Percentiles rank a stretch among this genome's conserved stretches.
Evolutionary conservation across 1,140 invertebrate genomes (phyloP).

Genomic region (Eupeodes corollae): DNA sequence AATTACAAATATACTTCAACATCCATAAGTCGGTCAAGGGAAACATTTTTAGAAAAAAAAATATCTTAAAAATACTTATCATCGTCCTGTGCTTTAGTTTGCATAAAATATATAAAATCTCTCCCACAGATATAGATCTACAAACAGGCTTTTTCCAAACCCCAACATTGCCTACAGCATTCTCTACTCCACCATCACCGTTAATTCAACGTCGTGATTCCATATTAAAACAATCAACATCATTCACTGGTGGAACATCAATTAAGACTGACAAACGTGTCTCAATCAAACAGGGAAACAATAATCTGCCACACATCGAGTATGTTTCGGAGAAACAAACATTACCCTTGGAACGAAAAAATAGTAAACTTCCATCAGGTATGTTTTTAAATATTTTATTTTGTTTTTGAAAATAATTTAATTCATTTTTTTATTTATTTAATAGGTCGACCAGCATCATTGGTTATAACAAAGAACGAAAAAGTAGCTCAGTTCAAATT

Average conservation of each 20-base stretch:
- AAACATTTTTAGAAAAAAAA: no score
- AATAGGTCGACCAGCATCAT: constrained; percentile 27
- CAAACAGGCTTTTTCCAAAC: no score
- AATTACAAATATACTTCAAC: no score
- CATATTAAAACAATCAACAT: constrained; percentile 33
- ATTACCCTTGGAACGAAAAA: background rate
- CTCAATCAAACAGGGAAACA: constrained; percentile 25
- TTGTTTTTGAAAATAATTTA: background rate
- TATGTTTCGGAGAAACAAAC: constrained; percentile 24
- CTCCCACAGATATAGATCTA: no score
- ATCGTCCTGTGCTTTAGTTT: no score
- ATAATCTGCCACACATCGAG: constrained; percentile 21
- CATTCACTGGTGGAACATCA: constrained; percentile 1
- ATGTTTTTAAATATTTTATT: background rate
- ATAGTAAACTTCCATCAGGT: constrained; percentile 22
- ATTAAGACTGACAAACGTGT: constrained; percentile 31
- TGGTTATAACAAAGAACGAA: constrained; percentile 32
- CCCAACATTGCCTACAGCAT: background rate
- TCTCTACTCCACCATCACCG: constrained; percentile 8
- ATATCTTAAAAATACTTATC: no score
- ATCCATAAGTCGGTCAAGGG: no score
- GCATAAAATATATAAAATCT: no score
- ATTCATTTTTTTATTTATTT: background rate
- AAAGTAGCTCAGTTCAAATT: constrained; percentile 26
- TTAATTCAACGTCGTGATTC: constrained; percentile 26